Evolutionary conservation across 2,113 vertebrate species (phyloP).

Genomic region (Plotosus lineatus): DNA sequence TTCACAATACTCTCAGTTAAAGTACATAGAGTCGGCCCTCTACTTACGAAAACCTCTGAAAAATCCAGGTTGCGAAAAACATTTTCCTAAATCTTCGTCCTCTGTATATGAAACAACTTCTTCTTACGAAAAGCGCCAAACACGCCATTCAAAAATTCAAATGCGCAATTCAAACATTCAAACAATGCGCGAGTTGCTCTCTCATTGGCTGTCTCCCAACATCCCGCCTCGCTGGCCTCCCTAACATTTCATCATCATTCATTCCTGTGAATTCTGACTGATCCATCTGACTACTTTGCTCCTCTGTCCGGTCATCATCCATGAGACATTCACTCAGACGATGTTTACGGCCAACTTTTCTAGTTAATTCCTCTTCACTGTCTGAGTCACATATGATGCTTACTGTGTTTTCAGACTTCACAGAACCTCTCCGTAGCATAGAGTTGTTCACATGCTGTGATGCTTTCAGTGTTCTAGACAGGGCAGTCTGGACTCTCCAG

Average conservation of each 20-base stretch:
- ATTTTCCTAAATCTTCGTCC: no score
- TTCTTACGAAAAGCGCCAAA: no score
- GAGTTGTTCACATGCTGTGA: conserved; percentile 87
- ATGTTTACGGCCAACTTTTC: conserved; percentile 79
- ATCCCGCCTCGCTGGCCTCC: no score
- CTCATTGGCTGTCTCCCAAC: no score
- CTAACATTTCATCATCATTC: conserved; percentile 91
- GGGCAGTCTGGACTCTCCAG: conserved; percentile 78
- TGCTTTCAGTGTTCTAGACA: conserved; percentile 87
- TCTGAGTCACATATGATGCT: conserved; percentile 83
- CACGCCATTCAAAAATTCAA: no score
- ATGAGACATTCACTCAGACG: conserved; percentile 72
- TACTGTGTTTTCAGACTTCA: conserved; percentile 77
- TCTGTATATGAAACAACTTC: no score
- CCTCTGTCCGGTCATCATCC: conserved; percentile 70
- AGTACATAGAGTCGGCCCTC: no score
- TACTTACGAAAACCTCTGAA: no score
- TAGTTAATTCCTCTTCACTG: conserved; percentile 85
- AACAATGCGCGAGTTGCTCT: no score
- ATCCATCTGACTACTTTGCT: conserved; percentile 54
- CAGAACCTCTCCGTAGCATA: conserved; percentile 78
- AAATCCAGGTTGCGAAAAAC: no score
- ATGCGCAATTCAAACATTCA: no score
- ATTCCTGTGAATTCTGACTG: conserved; percentile 78
- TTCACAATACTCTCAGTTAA: no score